phyloP scores from a whole-genome alignment of 2,113 vertebrate species.

The Hippocampus barbouri region DNA sequence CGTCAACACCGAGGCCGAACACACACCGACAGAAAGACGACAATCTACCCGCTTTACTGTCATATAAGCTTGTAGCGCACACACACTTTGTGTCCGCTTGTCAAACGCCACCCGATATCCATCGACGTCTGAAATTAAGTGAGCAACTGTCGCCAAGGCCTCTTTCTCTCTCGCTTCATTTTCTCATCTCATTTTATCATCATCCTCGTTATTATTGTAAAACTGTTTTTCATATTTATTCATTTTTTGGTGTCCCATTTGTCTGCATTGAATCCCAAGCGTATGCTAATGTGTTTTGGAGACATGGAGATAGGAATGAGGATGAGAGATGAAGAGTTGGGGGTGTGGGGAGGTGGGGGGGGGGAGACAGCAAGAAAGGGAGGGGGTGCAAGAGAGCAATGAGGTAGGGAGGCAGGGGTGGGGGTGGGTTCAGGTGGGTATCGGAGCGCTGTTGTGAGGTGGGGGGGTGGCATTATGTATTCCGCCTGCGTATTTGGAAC shows the following conservation, averaged over 20 bases:
- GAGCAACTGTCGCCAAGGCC: slow-evolving; percentile 70
- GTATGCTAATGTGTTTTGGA: slow-evolving; percentile 89
- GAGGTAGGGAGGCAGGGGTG: slow-evolving; percentile 40
- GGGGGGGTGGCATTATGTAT: slow-evolving; percentile 83
- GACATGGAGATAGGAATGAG: slow-evolving; percentile 58
- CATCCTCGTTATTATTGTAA: slow-evolving; percentile 80
- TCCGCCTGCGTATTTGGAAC: slow-evolving; percentile 84
- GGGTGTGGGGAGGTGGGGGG: slow-evolving; percentile 46
- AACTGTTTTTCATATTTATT: slow-evolving; percentile 78
- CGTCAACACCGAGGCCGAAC: slow-evolving; percentile 51
- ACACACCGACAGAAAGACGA: slow-evolving; percentile 37
- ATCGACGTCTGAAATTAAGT: slow-evolving; percentile 87
- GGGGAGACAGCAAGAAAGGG: slow-evolving; percentile 14
- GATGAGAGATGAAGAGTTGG: slow-evolving; percentile 56
- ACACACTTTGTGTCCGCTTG: slow-evolving; percentile 56
- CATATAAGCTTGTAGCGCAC: slow-evolving; percentile 30
- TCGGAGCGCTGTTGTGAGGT: slow-evolving; percentile 36
- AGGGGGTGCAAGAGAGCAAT: slow-evolving; percentile 27
- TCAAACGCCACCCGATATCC: slow-evolving; percentile 72
- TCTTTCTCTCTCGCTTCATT: slow-evolving; percentile 53
- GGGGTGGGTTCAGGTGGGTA: slow-evolving; percentile 24
- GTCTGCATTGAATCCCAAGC: slow-evolving; percentile 92
- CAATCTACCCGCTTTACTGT: slow-evolving; percentile 45
- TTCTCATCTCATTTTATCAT: slow-evolving; percentile 75
- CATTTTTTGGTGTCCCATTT: slow-evolving; percentile 48